Conservation (phyloP, 2,113 vertebrate species). For the Rutilus rutilus region DNA sequence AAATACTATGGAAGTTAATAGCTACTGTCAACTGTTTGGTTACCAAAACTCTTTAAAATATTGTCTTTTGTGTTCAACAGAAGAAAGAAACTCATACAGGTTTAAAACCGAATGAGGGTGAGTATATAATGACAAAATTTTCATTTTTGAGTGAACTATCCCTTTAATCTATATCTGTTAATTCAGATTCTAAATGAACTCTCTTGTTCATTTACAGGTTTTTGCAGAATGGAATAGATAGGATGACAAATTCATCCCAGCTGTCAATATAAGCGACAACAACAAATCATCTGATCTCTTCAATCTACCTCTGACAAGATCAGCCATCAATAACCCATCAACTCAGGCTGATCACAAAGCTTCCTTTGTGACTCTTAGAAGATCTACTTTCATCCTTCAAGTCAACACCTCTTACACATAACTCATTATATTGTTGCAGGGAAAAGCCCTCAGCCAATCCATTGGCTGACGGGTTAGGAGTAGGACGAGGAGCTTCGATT, state of each 20-base stretch:
- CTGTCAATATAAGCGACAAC: not conserved
- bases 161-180: not conserved
- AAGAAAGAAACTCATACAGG: too few relatives aligned
- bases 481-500: conserved; percentile 35
- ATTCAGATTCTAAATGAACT: not conserved
- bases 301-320: conserved; percentile 16
- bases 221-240: not conserved
- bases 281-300: not conserved
- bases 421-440: conserved; percentile 15
- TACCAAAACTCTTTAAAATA: too few relatives aligned
- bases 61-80: too few relatives aligned
- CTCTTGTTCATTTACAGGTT: conserved; percentile 29
- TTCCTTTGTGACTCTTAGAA: conserved; percentile 33
- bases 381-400: conserved; percentile 14
- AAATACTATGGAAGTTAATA: too few relatives aligned
- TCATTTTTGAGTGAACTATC: too few relatives aligned
- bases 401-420: conserved; percentile 14
- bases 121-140: too few relatives aligned
- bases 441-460: conserved; percentile 26
- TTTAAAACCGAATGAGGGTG: too few relatives aligned
- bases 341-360: conserved; percentile 4
- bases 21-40: too few relatives aligned
- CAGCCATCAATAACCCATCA: conserved; percentile 14
- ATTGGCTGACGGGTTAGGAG: conserved; percentile 23
- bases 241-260: conserved; percentile 12